These are phyloP conservation scores for Myiothlypis chrysogaster DNA, from an alignment of 2,797 vertebrate species.

Conservation along the genomic window DNA sequence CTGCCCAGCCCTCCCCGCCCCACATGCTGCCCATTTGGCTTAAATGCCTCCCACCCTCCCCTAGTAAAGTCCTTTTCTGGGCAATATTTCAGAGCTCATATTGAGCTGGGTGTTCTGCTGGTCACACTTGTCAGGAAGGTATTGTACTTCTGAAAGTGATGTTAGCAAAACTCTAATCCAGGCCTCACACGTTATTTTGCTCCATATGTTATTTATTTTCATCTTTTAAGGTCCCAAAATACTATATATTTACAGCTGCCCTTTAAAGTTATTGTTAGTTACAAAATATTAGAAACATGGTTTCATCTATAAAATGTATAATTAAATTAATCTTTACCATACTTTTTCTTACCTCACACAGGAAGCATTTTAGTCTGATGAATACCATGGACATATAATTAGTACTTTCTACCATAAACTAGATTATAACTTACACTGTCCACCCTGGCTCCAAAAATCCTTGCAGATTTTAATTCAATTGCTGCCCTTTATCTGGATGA, in stretches of 20 bases:
- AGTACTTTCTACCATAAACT: conserved; percentile 37
- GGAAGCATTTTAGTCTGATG: background rate
- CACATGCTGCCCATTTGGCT: background rate
- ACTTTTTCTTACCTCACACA: background rate
- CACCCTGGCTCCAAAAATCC: conserved; percentile 36
- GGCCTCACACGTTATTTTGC: background rate
- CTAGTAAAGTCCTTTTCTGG: background rate
- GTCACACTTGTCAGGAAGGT: background rate
- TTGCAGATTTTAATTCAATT: conserved; percentile 37
- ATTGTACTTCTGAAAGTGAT: background rate
- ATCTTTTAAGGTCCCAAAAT: background rate
- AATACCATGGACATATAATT: background rate
- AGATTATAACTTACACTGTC: conserved; percentile 50
- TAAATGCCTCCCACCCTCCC: background rate
- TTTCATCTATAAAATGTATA: conserved; percentile 31
- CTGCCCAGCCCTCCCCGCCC: background rate
- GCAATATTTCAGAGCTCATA: background rate
- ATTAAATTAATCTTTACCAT: conserved; percentile 54
- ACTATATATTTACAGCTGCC: background rate
- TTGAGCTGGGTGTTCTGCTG: background rate
- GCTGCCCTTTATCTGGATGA: conserved; percentile 30
- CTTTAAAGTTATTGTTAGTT: conserved; percentile 59
- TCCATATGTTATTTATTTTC: conserved; percentile 18
- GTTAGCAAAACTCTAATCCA: background rate
- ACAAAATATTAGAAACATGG: conserved; percentile 30